Conservation (phyloP, 2,797 vertebrate genomes). For the Characodon lateralis region DNA sequence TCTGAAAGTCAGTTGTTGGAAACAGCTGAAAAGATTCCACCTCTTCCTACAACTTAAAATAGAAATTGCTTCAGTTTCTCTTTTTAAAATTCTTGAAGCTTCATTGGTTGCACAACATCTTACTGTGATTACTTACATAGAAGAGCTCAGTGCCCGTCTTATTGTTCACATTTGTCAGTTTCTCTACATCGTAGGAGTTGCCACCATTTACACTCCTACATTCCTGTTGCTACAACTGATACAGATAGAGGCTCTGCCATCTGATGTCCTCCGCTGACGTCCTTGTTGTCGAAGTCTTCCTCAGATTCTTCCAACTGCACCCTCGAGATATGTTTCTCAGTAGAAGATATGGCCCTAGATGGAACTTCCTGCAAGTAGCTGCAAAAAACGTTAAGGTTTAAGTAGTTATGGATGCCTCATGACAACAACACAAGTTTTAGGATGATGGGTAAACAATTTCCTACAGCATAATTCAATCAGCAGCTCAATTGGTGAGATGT, state of each 20-base stretch:
- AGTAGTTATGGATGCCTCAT: not conserved
- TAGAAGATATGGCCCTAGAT: not conserved
- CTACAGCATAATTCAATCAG: not conserved
- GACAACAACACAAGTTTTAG: not conserved
- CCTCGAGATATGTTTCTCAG: not conserved
- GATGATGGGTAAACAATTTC: not conserved
- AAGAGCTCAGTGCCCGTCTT: slow-evolving; percentile 12
- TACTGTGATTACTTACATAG: slow-evolving; percentile 1
- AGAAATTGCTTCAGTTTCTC: slow-evolving; percentile 11
- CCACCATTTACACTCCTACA: slow-evolving; percentile 14
- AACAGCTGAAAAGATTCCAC: slow-evolving; percentile 9
- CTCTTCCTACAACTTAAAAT: slow-evolving; percentile 2
- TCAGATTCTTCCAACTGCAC: slow-evolving; percentile 11
- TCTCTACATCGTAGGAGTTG: slow-evolving; percentile 16
- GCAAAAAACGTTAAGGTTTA: not conserved
- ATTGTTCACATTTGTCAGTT: slow-evolving; percentile 17
- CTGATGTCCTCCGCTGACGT: slow-evolving; percentile 8
- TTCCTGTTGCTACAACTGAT: slow-evolving; percentile 10
- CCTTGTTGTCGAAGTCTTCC: slow-evolving; percentile 1
- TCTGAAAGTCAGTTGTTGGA: slow-evolving; percentile 17
- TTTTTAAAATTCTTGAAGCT: not conserved
- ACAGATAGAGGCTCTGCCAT: slow-evolving; percentile 4
- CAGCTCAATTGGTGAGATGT: too few species aligned
- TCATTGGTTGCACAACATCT: not conserved
- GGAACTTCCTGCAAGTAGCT: not conserved